These are phyloP conservation scores for Lichenostomus cassidix DNA, from an alignment of 2,113 vertebrate genomes.

Conservation along the genomic window DNA sequence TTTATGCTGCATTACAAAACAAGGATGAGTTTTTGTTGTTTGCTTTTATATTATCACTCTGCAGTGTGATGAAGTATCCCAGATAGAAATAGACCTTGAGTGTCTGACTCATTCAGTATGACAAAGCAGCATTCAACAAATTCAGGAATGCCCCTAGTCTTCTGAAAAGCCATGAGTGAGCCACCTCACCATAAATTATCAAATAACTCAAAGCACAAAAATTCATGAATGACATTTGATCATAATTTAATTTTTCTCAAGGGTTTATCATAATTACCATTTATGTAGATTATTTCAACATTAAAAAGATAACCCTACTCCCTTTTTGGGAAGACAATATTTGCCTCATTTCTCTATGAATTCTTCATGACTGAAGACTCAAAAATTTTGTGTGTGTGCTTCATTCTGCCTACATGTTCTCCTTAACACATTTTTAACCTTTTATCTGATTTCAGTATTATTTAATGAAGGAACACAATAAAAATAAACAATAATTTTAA, in stretches of 20 bases:
- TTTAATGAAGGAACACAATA: background rate
- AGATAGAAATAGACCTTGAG: background rate
- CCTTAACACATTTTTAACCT: background rate
- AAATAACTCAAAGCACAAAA: background rate
- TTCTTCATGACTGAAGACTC: background rate
- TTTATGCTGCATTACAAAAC: background rate
- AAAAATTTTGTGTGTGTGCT: background rate
- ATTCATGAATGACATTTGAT: background rate
- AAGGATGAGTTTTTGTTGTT: background rate
- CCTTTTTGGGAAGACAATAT: background rate
- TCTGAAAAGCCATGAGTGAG: background rate
- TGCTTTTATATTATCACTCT: background rate
- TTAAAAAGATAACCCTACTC: fast-evolving
- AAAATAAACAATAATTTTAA: background rate
- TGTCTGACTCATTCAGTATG: background rate
- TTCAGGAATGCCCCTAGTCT: background rate
- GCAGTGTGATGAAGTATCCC: background rate
- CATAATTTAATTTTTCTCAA: background rate
- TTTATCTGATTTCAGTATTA: background rate
- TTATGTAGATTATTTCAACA: background rate
- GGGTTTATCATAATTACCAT: background rate
- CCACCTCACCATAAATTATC: background rate
- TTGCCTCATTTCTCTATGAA: background rate
- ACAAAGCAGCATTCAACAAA: background rate
- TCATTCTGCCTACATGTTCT: background rate